These are phyloP conservation scores for Peribatodes rhomboidaria DNA, from an alignment of 2,888 invertebrate genomes.

Conservation along the genomic window DNA sequence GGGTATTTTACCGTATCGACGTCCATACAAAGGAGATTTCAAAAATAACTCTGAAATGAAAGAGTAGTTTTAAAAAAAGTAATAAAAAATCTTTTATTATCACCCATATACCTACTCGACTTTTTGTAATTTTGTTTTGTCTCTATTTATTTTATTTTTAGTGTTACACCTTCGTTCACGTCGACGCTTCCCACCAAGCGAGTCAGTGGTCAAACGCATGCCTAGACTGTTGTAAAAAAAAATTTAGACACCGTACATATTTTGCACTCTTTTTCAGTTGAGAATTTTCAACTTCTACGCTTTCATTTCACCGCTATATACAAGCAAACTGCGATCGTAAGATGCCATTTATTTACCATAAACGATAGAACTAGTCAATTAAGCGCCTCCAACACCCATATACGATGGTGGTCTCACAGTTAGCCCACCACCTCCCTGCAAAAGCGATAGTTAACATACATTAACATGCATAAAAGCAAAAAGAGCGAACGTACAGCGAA, in stretches of 20 bases:
- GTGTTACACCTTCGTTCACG: too few relatives aligned
- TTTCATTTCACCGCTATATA: neutral
- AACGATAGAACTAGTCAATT: conserved; percentile 22
- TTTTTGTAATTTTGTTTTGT: too few relatives aligned
- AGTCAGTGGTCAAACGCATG: too few relatives aligned
- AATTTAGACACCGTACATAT: too few relatives aligned
- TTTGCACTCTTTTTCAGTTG: too few relatives aligned
- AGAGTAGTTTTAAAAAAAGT: neutral
- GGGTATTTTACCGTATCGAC: conserved; percentile 68
- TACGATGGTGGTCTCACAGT: conserved; percentile 19
- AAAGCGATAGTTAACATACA: conserved; percentile 52
- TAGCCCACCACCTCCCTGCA: conserved; percentile 44
- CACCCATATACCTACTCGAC: too few relatives aligned
- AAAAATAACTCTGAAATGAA: neutral
- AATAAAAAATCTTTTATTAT: too few relatives aligned
- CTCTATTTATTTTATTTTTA: too few relatives aligned
- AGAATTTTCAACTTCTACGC: neutral
- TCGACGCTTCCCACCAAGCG: too few relatives aligned
- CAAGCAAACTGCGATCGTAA: conserved; percentile 2
- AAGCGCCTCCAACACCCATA: conserved; percentile 12
- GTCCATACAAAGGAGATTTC: conserved; percentile 26
- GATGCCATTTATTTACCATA: conserved; percentile 15
- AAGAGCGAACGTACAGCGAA: conserved; percentile 37
- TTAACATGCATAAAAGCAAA: conserved; percentile 57
- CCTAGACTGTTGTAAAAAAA: too few relatives aligned